Base-by-base conservation (phyloP, 2,888 invertebrate genomes). In the Timema podura region DNA sequence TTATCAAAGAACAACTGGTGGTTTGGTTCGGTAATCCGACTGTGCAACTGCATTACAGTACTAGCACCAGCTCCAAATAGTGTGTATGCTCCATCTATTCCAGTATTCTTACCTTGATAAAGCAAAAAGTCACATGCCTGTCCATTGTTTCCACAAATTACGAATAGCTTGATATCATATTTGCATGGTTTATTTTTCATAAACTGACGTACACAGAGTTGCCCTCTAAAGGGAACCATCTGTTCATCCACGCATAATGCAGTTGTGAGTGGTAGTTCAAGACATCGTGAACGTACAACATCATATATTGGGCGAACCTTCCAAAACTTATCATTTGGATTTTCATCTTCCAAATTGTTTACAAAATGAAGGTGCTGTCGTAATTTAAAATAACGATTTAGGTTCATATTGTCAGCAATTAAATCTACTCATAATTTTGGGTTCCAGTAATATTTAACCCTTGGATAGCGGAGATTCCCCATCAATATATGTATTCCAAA, bases 181-280 rank as follows among this genome's bases (percentile, higher is more conserved):
- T 46, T 46, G 13, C 46, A 46, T 46, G 46, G 70, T 16, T 68
- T 70, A 65, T 7, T 61, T 48, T 13, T 49, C 68, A 45, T 66
- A 48, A 11, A 72, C 67, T 48, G 67, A 51, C 64, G 67, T 64
- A 74, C 54, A 48, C 44, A 67, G 51, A 74, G 68, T 16, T 73
- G 48, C 46, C 76, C 74, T 61, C 68, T 75, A 72, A 76, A 76
- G n/a, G 76, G 76, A 7, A 76, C 70, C 71, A 76, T 76, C 67
- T 70, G 69, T 67, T 76, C 76, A 74, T 76, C 74, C 11, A 76
- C 65, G 54, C 72, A 70, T 47, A 73, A 46, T 57, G 68, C 70
- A 68, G 74, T 69, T 68, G 73, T 72, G 46, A 73, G 11, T 57
- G 69, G 61, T 59, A 76, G 70, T 67, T 72, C 69, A 10, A 57